Base-by-base conservation (phyloP, 2,888 invertebrate species). In the Habroteleia sp. region DNA sequence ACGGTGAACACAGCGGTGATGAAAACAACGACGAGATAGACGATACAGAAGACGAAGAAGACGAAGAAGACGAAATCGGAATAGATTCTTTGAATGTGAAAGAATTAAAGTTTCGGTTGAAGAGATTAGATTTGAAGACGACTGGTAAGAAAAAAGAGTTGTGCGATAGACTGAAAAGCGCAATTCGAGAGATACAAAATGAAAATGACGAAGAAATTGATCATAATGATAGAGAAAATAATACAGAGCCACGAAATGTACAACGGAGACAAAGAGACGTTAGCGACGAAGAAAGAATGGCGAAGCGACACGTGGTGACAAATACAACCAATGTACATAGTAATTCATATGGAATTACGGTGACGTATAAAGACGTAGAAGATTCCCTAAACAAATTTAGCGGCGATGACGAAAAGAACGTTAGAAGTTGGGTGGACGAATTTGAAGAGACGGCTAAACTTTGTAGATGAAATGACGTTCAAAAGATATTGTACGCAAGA, bases 391-490 rank as follows among this genome's bases (percentile, higher is more conserved):
- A 35, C 2, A 6, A 6, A 7, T 29, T 29, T 29, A 6, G 29
- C 7, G 29, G 29, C 7, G 29, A 29, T n/a, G 8, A 35, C 3
- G 33, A 11, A 3, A 35, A 11, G 11, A 35, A 35, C n/a, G 13
- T 35, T 11, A 3, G 13, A 5, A 35, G 13, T 35, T 35, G 33
- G 33, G 6, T 35, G 2, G 13, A 35, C 2, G 11, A 11, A 8
- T 35, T 35, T 11, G 11, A 35, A 8, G 33, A 35, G 33, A 11
- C n/a, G 13, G 13, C 29, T n/a, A 7, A 35, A n/a, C 13, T 35
- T 7, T 35, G 33, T 11, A n/a, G n/a, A 13, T 35, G 33, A 11
- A 3, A 3, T 5, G 1, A 8, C 3, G 13, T 37, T 13, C 37
- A 37, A n/a, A 37, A 14, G 7, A 13, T 16, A 14, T 2, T 14